phyloP scores from a whole-genome alignment of 2,113 vertebrate species.

The Pluvialis apricaria region DNA sequence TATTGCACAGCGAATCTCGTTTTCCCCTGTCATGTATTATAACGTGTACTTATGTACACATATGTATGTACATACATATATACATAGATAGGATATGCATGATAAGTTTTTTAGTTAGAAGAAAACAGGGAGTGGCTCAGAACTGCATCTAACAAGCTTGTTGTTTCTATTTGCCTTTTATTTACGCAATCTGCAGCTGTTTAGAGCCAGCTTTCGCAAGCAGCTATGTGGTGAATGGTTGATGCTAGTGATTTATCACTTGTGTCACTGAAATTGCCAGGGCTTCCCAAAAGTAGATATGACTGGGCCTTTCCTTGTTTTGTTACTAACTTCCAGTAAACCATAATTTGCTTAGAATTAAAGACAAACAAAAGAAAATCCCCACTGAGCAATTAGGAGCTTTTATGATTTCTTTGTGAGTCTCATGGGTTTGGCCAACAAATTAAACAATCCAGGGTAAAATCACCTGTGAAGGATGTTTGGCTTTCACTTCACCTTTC shows the following conservation, averaged over 20 bases:
- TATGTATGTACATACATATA: fast-evolving
- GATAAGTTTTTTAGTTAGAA: not conserved
- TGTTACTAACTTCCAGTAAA: not conserved
- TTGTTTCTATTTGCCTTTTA: not conserved
- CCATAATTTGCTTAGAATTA: not conserved
- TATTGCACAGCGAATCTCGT: not conserved
- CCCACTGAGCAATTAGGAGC: not conserved
- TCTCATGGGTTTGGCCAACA: not conserved
- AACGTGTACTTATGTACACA: not conserved
- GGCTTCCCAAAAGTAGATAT: not conserved
- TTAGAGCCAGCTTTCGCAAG: not conserved
- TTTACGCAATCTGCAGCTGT: not conserved
- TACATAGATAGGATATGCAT: not conserved
- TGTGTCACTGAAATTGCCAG: not conserved
- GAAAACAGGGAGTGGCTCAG: not conserved
- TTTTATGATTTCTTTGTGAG: not conserved
- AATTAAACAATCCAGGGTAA: not conserved
- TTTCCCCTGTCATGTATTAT: not conserved
- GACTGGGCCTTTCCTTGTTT: not conserved
- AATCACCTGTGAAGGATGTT: not conserved
- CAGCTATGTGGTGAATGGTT: not conserved
- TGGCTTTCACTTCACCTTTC: not conserved
- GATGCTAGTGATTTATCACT: not conserved
- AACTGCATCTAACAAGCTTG: not conserved
- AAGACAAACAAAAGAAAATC: not conserved